Base-by-base conservation (phyloP, 2,113 vertebrate species). In the Chaetodon auriga region DNA sequence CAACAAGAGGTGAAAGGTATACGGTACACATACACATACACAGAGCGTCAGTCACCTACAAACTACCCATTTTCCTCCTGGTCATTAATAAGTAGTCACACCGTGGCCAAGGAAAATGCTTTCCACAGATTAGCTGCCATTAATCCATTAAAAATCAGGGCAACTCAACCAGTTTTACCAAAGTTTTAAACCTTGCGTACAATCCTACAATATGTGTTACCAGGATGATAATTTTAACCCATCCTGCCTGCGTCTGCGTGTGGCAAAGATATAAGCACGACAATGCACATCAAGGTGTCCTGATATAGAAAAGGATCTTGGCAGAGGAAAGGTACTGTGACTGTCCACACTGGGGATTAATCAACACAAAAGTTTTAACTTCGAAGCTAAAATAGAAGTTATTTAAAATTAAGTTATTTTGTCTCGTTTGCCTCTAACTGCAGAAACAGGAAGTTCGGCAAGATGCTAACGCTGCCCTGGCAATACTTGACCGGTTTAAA, bases 401-500 rank as follows among this genome's bases (percentile, higher is more conserved):
- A 30, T 30, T 30, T 63, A 69, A 78, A 82, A 78, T 78, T 66
- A 61, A 81, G 25, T 83, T 57, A 66, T 62, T 85, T 81, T 43
- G 16, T 66, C 53, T 58, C 41, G 16, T 81, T 71, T 49, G 25
- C 53, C 36, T 64, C 21, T 14, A 38, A 80, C 55, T 78, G 63
- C 55, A 85, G 18, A 81, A 83, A 76, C 36, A 72, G 43, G 58
- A 76, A 85, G 35, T 65, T 53, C 36, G 11, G 57, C 45, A 84
- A 90, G 75, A 86, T 38, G 58, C 54, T 68, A 75, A 73, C 57
- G 53, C 55, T 85, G 73, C 46, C 72, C 58, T 41, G 63, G 68
- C 72, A 82, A 86, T 80, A 86, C 74, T 45, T 48, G 78, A 84
- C 79, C 80, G 48, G 57, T 82, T 82, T 63, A 64, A 80, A 86